These are phyloP conservation scores for Antennarius striatus DNA, from an alignment of 2,113 vertebrate species.

Conservation along the genomic window DNA sequence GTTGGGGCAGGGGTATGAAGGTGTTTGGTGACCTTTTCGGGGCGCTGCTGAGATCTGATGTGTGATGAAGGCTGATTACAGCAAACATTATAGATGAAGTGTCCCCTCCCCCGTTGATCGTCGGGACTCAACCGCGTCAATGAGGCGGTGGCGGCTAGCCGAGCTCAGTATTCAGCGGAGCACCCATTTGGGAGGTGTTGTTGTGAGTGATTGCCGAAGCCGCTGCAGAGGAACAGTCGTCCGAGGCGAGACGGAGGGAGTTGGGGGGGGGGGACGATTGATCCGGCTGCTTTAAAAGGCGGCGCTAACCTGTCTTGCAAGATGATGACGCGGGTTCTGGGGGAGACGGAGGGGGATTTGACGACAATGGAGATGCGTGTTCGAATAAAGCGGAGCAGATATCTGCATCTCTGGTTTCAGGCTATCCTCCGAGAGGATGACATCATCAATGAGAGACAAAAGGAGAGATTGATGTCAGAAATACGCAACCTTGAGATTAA, in stretches of 20 bases:
- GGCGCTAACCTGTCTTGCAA: background rate
- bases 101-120: background rate
- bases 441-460: too few relatives aligned
- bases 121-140: conserved; percentile 15
- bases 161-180: background rate
- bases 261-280: background rate
- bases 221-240: background rate
- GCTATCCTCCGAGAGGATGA: too few relatives aligned
- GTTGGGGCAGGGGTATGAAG: conserved; percentile 6
- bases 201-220: conserved; percentile 24
- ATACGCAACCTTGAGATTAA: too few relatives aligned
- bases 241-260: background rate
- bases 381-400: too few relatives aligned
- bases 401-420: too few relatives aligned
- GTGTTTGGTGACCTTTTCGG: conserved; percentile 57
- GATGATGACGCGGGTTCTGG: too few relatives aligned
- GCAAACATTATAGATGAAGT: conserved; percentile 42
- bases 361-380: too few relatives aligned
- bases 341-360: too few relatives aligned
- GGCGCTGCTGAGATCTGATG: conserved; percentile 20
- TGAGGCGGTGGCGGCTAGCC: conserved; percentile 6
- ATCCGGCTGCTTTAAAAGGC: background rate
- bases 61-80: conserved; percentile 47
- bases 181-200: conserved; percentile 7
- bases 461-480: too few relatives aligned